Conservation (phyloP, 2,113 vertebrate genomes). For the Opisthocomus hoazin region DNA sequence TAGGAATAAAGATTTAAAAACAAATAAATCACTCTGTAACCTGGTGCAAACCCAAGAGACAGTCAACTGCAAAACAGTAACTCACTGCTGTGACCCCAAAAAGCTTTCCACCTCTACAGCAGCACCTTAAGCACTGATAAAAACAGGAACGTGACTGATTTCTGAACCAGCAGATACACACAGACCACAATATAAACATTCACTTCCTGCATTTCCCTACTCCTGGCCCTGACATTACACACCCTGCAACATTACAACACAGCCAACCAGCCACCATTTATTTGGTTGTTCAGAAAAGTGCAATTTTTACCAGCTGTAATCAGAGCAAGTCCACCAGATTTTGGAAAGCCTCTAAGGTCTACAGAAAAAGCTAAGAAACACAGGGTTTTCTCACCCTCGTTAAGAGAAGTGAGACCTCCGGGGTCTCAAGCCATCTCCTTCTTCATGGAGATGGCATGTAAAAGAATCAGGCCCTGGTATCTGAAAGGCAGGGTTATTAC, state of each 20-base stretch:
- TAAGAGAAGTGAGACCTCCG: background rate
- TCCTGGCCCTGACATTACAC: background rate
- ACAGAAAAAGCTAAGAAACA: background rate
- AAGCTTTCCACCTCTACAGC: background rate
- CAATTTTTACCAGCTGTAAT: background rate
- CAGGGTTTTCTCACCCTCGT: background rate
- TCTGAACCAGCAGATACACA: conserved; percentile 10
- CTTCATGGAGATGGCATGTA: background rate
- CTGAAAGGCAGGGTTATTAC: background rate
- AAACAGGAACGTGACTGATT: conserved; percentile 45
- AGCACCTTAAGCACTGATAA: background rate
- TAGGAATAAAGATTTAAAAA: background rate
- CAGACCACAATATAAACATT: conserved; percentile 28
- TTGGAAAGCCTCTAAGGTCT: background rate
- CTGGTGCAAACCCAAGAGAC: background rate
- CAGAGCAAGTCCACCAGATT: background rate
- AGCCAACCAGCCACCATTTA: background rate
- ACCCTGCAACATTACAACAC: background rate
- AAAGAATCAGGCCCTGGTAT: background rate
- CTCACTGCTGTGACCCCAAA: background rate
- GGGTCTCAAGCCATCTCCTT: background rate
- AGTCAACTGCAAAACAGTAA: background rate
- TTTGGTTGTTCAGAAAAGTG: background rate
- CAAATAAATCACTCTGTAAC: background rate
- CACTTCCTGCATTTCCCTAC: conserved; percentile 36